phyloP scores from a whole-genome alignment of 2,888 invertebrate species.

The Hyposoter dolosus region DNA sequence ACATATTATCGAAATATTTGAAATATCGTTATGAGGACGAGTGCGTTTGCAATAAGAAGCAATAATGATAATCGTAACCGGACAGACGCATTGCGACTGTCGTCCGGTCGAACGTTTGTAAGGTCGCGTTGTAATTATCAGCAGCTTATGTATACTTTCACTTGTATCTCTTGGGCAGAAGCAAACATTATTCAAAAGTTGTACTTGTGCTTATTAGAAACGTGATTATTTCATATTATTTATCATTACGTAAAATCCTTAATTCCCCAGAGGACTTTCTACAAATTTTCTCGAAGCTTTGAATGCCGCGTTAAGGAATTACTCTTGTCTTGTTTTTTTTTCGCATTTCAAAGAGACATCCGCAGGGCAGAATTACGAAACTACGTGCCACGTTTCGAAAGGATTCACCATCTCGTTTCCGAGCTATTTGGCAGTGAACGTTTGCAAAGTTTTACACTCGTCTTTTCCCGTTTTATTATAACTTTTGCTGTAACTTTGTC shows the following conservation, averaged over 20 bases:
- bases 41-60: background rate
- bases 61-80: conserved; percentile 31
- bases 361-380: no score
- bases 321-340: no score
- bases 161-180: conserved; percentile 60
- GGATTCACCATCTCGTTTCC: no score
- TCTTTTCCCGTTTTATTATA: background rate
- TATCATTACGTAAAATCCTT: conserved; percentile 53
- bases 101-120: conserved; percentile 58
- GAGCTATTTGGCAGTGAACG: no score
- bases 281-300: conserved; percentile 6
- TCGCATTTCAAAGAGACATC: no score
- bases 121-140: conserved; percentile 63
- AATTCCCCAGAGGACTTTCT: conserved; percentile 9
- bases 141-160: conserved; percentile 53
- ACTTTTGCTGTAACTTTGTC: background rate
- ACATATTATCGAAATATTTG: conserved; percentile 23
- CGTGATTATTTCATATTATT: conserved; percentile 59
- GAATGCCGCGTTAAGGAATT: background rate
- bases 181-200: conserved; percentile 40
- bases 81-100: conserved; percentile 40
- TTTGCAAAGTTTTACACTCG: no score
- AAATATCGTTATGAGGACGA: background rate
- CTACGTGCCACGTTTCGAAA: no score
- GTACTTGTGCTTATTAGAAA: conserved; percentile 50